phyloP scores from a whole-genome alignment of 2,888 invertebrate species.

The Alentia gelatinosa region DNA sequence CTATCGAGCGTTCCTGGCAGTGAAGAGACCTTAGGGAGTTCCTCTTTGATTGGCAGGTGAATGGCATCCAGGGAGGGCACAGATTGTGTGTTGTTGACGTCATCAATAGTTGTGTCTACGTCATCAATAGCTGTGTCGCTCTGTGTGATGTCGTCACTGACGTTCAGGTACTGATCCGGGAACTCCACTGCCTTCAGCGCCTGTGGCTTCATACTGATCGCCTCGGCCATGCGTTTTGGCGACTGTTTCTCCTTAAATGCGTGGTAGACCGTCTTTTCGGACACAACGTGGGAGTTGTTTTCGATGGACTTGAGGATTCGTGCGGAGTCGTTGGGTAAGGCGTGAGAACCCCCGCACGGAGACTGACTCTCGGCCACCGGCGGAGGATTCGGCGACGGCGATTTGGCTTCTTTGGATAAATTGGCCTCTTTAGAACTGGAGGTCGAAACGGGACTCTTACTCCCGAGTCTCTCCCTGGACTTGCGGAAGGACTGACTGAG shows the following conservation, averaged over 20 bases:
- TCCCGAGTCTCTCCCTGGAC: constrained; percentile 6
- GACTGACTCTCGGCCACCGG: not conserved
- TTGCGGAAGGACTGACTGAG: constrained; percentile 8
- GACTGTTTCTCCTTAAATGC: constrained; percentile 74
- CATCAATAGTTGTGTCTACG: not conserved
- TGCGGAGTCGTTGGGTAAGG: constrained; percentile 21
- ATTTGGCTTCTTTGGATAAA: not conserved
- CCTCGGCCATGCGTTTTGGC: constrained; percentile 65
- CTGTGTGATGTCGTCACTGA: constrained; percentile 55
- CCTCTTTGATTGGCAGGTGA: not conserved
- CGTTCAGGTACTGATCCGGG: constrained; percentile 57
- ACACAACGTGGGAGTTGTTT: constrained; percentile 64
- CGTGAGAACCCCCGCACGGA: not conserved
- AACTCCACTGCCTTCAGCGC: constrained; percentile 67
- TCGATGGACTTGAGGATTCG: constrained; percentile 74
- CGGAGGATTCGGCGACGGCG: not conserved
- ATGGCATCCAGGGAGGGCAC: constrained; percentile 27
- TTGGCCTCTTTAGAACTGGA: not conserved
- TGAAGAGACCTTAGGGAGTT: not conserved
- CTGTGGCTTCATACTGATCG: constrained; percentile 63
- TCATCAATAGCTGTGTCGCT: not conserved
- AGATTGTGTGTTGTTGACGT: not conserved
- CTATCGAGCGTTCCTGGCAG: constrained; percentile 36
- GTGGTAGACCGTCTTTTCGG: constrained; percentile 73
- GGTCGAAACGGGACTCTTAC: not conserved